phyloP scores from a whole-genome alignment of 2,113 vertebrate species.

The Forbesichthys papilliferus region DNA sequence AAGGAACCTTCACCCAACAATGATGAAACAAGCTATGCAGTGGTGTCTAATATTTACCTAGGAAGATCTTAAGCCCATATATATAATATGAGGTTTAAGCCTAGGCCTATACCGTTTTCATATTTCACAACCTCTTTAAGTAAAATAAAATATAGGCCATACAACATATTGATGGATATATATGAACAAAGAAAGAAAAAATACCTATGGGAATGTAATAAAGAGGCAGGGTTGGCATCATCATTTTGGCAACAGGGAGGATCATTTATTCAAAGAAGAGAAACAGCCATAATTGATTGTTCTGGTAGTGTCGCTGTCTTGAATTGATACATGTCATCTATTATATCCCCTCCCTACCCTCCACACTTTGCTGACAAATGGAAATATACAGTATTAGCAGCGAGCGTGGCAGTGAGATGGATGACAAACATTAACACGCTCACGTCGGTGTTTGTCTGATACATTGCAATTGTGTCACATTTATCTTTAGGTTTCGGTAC shows the following conservation, averaged over 20 bases:
- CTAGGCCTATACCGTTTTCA: too few relatives aligned
- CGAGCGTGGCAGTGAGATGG: slow-evolving; percentile 34
- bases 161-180: too few relatives aligned
- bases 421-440: slow-evolving; percentile 43
- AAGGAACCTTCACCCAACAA: too few relatives aligned
- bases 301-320: slow-evolving; percentile 13
- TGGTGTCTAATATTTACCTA: too few relatives aligned
- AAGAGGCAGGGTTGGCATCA: too few relatives aligned
- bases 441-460: slow-evolving; percentile 19
- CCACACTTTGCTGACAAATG: slow-evolving; percentile 37
- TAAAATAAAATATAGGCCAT: too few relatives aligned
- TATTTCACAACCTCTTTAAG: too few relatives aligned
- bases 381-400: slow-evolving; percentile 21
- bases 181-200: not conserved
- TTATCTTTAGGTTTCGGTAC: slow-evolving; percentile 14
- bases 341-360: slow-evolving; percentile 22
- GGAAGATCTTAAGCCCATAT: not conserved
- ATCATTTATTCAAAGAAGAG: slow-evolving; percentile 28
- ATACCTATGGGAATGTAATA: not conserved
- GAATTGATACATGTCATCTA: slow-evolving; percentile 42
- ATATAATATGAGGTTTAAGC: not conserved
- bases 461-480: slow-evolving; percentile 23
- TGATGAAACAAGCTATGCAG: too few relatives aligned
- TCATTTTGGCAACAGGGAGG: not conserved
- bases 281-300: slow-evolving; percentile 27